These are phyloP conservation scores for Manis pentadactyla DNA, from an alignment of 2,797 vertebrate species.

Conservation along the genomic window DNA sequence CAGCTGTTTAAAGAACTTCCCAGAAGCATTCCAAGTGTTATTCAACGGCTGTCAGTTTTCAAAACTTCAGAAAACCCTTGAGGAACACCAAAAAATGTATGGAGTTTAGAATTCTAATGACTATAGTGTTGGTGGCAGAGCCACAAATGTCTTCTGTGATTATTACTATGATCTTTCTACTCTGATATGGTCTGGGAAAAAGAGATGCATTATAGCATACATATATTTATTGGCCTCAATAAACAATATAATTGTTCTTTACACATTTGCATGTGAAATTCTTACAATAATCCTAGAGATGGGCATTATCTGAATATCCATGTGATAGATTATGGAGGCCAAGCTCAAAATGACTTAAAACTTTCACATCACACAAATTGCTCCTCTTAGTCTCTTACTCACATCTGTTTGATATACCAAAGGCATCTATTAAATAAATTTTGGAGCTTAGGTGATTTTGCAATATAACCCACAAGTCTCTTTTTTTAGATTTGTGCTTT, in stretches of 20 bases:
- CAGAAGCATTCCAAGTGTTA: background rate
- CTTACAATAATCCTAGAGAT: background rate
- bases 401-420: background rate
- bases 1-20: background rate
- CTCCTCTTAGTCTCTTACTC: background rate
- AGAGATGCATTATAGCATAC: background rate
- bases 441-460: background rate
- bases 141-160: background rate
- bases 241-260: background rate
- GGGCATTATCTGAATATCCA: background rate
- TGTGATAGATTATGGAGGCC: background rate
- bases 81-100: background rate
- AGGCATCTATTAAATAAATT: background rate
- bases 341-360: background rate
- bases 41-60: background rate
- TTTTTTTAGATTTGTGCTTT: background rate
- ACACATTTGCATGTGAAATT: background rate
- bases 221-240: background rate
- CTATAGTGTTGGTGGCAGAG: background rate
- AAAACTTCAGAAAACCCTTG: background rate
- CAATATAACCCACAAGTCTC: background rate
- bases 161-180: background rate
- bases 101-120: background rate
- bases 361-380: background rate
- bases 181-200: background rate